Conservation (phyloP, 2,113 vertebrate genomes). For the Microtus pennsylvanicus region DNA sequence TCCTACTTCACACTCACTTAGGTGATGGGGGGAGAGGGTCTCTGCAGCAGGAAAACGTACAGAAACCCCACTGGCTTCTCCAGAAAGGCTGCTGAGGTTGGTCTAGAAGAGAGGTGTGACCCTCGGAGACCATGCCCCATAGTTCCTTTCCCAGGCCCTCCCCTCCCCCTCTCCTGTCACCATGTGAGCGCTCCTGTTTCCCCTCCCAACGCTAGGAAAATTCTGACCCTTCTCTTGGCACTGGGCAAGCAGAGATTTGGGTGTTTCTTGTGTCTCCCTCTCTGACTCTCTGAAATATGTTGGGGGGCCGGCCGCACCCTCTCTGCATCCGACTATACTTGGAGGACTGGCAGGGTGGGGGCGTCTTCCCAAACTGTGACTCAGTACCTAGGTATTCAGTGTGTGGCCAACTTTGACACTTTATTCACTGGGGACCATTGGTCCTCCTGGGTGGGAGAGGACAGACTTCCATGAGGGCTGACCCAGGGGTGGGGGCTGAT, state of each 20-base stretch:
- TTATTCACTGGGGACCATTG: slow-evolving; percentile 70
- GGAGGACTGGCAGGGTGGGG: slow-evolving; percentile 49
- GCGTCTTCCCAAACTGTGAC: slow-evolving; percentile 73
- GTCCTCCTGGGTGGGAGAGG: slow-evolving; percentile 56
- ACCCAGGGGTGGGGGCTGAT: neutral
- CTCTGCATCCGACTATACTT: neutral
- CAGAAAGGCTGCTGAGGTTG: neutral
- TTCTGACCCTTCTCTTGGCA: neutral
- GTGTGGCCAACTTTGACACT: slow-evolving; percentile 78
- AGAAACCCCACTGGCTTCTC: neutral
- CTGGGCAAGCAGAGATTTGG: neutral
- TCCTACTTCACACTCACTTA: neutral
- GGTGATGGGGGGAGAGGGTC: neutral
- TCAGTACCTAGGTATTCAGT: slow-evolving; percentile 63
- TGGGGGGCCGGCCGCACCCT: neutral
- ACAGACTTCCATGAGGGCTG: neutral
- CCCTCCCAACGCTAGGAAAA: neutral
- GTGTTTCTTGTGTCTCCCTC: neutral
- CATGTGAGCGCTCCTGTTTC: neutral
- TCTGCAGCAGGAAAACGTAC: neutral
- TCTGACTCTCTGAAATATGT: neutral
- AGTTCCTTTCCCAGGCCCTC: neutral
- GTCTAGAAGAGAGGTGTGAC: neutral
- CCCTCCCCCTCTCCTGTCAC: too few relatives aligned
- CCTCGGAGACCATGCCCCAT: neutral